phyloP scores from a whole-genome alignment of 2,888 invertebrate genomes.

The Ornithoptera priamus region DNA sequence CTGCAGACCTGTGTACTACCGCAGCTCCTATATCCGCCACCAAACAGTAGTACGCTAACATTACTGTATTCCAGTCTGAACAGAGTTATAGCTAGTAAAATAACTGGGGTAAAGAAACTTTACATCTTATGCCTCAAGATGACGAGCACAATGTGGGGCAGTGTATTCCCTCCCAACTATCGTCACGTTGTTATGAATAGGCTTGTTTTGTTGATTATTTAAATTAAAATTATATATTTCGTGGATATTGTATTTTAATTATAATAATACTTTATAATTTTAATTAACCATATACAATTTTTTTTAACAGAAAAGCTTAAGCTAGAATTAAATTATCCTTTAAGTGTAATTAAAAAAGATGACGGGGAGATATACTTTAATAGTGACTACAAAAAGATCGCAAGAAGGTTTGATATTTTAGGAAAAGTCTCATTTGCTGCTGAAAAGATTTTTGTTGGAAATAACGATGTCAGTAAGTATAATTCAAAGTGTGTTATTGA shows the following conservation, averaged over 20 bases:
- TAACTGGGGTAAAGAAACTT: too few relatives aligned
- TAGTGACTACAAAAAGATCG: conserved; percentile 40
- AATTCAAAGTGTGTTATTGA: neutral
- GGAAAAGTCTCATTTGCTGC: conserved; percentile 43
- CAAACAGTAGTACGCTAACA: too few relatives aligned
- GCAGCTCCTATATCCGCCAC: too few relatives aligned
- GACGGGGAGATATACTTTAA: conserved; percentile 52
- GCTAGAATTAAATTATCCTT: conserved; percentile 45
- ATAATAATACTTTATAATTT: neutral
- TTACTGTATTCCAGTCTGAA: too few relatives aligned
- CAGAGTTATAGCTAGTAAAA: too few relatives aligned
- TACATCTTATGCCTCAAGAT: too few relatives aligned
- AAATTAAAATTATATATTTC: too few relatives aligned
- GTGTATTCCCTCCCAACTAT: too few relatives aligned
- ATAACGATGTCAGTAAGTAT: conserved; percentile 40
- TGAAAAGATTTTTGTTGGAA: conserved; percentile 36
- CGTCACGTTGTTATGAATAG: too few relatives aligned
- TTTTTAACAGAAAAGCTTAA: conserved; percentile 45
- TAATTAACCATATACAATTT: neutral
- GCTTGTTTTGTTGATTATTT: too few relatives aligned
- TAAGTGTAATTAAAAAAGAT: conserved; percentile 39
- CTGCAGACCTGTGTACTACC: too few relatives aligned
- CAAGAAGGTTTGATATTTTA: conserved; percentile 45
- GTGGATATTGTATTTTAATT: neutral
- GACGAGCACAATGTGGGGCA: too few relatives aligned